phyloP scores from a whole-genome alignment of 2,888 invertebrate species.

The Mythimna loreyi region DNA sequence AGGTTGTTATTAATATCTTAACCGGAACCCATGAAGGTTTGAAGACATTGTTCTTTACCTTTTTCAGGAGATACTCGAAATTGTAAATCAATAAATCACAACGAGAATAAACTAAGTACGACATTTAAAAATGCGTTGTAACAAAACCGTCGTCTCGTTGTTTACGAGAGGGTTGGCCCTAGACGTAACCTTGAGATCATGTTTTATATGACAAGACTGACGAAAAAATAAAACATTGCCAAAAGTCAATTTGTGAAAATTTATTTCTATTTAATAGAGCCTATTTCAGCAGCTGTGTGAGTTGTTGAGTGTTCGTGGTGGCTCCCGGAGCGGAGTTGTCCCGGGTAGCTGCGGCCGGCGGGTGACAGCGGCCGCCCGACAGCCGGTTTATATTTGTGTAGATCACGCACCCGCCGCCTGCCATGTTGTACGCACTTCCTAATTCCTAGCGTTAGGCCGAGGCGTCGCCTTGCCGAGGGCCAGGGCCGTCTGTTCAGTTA shows the following conservation, averaged over 20 bases:
- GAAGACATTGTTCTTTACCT: neutral
- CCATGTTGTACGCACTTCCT: conserved; percentile 76
- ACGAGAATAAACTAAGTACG: too few relatives aligned
- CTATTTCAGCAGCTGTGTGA: neutral
- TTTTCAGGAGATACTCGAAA: neutral
- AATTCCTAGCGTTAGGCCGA: conserved; percentile 65
- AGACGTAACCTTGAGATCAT: conserved; percentile 12
- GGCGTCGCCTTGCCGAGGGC: conserved; percentile 63
- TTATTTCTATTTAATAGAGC: conserved; percentile 28
- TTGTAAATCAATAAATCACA: neutral
- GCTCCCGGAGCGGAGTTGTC: conserved; percentile 10
- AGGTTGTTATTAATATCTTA: conserved; percentile 47
- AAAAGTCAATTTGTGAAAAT: conserved; percentile 25
- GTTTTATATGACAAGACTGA: conserved; percentile 1
- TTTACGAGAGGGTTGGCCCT: neutral
- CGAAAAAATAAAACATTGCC: conserved; percentile 11
- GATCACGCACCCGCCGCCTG: conserved; percentile 79
- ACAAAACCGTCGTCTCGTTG: neutral
- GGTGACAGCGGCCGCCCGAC: conserved; percentile 68
- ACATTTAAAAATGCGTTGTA: neutral
- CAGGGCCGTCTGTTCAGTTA: conserved; percentile 61
- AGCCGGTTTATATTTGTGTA: conserved; percentile 79
- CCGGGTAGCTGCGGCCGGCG: conserved; percentile 51
- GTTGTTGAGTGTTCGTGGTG: neutral
- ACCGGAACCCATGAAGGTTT: conserved; percentile 26